Conservation (phyloP, 2,888 invertebrate genomes). For the Thymelicus lineola region DNA sequence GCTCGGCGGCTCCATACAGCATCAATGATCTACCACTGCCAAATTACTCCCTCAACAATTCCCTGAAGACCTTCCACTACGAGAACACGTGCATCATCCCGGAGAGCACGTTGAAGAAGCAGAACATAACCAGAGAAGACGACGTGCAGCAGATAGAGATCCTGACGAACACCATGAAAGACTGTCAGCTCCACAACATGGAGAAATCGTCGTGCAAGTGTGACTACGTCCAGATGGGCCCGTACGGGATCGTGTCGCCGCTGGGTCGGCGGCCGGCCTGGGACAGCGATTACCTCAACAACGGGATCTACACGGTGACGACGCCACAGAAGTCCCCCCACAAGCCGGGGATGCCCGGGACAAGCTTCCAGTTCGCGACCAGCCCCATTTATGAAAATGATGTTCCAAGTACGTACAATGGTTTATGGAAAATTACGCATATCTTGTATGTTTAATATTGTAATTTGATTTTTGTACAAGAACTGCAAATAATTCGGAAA, state of each 20-base stretch:
- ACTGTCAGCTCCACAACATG: constrained; percentile 77
- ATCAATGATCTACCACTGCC: constrained; percentile 83
- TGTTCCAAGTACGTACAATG: constrained; percentile 63
- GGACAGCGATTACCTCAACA: constrained; percentile 74
- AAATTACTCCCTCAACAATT: constrained; percentile 85
- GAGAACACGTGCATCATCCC: constrained; percentile 80
- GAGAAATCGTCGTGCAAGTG: constrained; percentile 76
- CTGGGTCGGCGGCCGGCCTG: constrained; percentile 71
- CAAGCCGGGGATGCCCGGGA: constrained; percentile 71
- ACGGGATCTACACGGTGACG: constrained; percentile 77
- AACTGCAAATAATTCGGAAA: too few relatives aligned
- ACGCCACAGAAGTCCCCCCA: constrained; percentile 77
- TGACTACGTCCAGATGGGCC: constrained; percentile 78
- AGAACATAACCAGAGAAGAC: constrained; percentile 74
- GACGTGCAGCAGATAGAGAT: constrained; percentile 80
- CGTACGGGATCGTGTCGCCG: constrained; percentile 75
- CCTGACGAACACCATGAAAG: constrained; percentile 75
- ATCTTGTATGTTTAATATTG: too few relatives aligned
- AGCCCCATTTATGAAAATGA: constrained; percentile 80
- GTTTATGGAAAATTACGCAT: too few relatives aligned
- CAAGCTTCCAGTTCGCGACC: constrained; percentile 77
- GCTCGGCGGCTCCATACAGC: constrained; percentile 67
- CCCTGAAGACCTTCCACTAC: constrained; percentile 80
- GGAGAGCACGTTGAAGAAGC: constrained; percentile 75
- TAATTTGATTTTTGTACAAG: neutral